Conservation (phyloP, 2,888 invertebrate genomes). For the Periphyllus acericola region DNA sequence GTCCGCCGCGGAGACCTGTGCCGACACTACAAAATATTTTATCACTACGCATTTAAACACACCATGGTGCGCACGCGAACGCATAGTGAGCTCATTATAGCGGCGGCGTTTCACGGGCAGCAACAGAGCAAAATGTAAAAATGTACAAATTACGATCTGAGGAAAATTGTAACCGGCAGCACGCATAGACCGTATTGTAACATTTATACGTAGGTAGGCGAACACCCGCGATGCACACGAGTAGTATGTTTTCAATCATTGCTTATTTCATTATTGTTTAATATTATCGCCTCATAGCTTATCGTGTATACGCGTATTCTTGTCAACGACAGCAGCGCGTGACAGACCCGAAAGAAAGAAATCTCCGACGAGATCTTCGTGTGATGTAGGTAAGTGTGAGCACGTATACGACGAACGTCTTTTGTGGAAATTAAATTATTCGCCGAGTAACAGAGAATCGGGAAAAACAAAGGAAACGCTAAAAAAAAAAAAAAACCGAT, state of each 20-base stretch:
- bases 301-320: not conserved
- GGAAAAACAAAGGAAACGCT: not conserved
- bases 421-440: conserved; percentile 27
- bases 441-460: too few relatives aligned
- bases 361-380: conserved; percentile 13
- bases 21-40: not conserved
- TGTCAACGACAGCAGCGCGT: conserved; percentile 1
- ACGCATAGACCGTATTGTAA: too few relatives aligned
- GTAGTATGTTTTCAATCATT: not conserved
- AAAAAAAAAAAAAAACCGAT: not conserved
- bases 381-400: not conserved
- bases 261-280: not conserved
- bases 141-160: too few relatives aligned
- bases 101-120: too few relatives aligned
- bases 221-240: too few relatives aligned
- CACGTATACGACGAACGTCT: not conserved
- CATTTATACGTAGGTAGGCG: not conserved
- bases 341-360: conserved; percentile 3
- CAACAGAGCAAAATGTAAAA: too few relatives aligned
- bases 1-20: not conserved
- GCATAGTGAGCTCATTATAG: too few relatives aligned
- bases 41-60: too few relatives aligned
- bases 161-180: not conserved
- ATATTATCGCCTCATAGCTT: too few relatives aligned
- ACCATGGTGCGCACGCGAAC: too few relatives aligned